Base-by-base conservation (phyloP, 2,113 vertebrate genomes). In the Dolichotis patagonum region DNA sequence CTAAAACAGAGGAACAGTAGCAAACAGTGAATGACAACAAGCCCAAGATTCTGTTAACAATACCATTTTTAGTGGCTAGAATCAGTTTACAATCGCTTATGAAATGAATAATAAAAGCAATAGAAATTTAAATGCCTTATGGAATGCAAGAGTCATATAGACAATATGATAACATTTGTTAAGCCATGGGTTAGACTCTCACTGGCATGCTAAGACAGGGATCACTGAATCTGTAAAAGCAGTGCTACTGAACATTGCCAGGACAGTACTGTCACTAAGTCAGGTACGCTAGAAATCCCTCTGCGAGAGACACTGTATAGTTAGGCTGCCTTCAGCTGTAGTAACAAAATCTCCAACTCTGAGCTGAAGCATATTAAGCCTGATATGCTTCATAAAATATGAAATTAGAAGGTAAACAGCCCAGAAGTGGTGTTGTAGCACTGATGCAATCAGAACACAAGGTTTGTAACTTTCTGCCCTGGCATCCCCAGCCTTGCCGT, bases 401-500 rank as follows among this genome's bases (percentile, higher is more conserved):
- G 65, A 43, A 41, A 71, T 19, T 32, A 22, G 11, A 54, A 7
- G 14, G 26, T 46, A 46, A 69, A 46, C 16, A 92, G 81, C n/a
- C 46, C 32, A 43, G 56, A n/a, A 49, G 54, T 32, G 17, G 30
- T 13, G 28, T 3, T 4, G 1, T 65, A 54, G 32, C 6, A 30
- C 0, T 28, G 12, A 17, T 69, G 7, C n/a, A 10, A 0, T 71
- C 32, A 26, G 13, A 54, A n/a, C 4, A 7, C 0, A 35, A 56
- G 22, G 13, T 26, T 75, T 87, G 41, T 1, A 49, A 43, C 46
- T 75, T 75, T 13, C 49, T 38, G 4, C 56, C 91, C n/a, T 9
- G 12, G 30, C n/a, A 19, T 75, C n/a, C 8, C 82, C 14, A 58
- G 0, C 17, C 43, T 7, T 35, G 58, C 19, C 28, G 60, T 52